Evolutionary conservation across 2,888 invertebrate genomes (phyloP).

Genomic region (Gymnoscelis rufifasciata): DNA sequence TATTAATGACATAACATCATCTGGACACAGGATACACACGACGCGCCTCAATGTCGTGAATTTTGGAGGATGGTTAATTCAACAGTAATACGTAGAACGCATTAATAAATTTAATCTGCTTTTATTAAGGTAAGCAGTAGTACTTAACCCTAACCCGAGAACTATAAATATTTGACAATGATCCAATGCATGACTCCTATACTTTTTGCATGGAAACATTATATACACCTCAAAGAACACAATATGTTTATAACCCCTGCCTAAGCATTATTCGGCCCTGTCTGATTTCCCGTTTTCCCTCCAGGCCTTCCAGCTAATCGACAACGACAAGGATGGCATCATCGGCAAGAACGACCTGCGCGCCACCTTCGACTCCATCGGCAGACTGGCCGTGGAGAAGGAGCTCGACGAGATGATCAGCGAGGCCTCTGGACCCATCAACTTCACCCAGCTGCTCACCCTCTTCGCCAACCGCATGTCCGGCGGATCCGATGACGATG

Average conservation of each 20-base stretch:
- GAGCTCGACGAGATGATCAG: slow-evolving; percentile 93
- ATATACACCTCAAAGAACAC: no score
- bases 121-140: not conserved
- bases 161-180: not conserved
- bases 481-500: slow-evolving; percentile 94
- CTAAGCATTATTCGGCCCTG: not conserved
- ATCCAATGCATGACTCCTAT: no score
- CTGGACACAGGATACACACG: not conserved
- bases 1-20: not conserved
- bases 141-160: not conserved
- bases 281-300: not conserved
- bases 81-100: not conserved
- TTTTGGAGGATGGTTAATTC: not conserved
- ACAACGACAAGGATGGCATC: slow-evolving; percentile 96
- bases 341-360: slow-evolving; percentile 93
- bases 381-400: slow-evolving; percentile 92
- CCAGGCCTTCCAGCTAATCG: slow-evolving; percentile 96
- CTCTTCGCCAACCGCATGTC: slow-evolving; percentile 96
- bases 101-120: not conserved
- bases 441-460: slow-evolving; percentile 95
- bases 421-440: slow-evolving; percentile 94
- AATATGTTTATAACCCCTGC: no score
- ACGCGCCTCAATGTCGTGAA: not conserved
- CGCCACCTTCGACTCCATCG: slow-evolving; percentile 94
- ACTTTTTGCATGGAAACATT: no score